Evolutionary conservation across 2,797 vertebrate species (phyloP).

Genomic region (Coregonus suidteri): DNA sequence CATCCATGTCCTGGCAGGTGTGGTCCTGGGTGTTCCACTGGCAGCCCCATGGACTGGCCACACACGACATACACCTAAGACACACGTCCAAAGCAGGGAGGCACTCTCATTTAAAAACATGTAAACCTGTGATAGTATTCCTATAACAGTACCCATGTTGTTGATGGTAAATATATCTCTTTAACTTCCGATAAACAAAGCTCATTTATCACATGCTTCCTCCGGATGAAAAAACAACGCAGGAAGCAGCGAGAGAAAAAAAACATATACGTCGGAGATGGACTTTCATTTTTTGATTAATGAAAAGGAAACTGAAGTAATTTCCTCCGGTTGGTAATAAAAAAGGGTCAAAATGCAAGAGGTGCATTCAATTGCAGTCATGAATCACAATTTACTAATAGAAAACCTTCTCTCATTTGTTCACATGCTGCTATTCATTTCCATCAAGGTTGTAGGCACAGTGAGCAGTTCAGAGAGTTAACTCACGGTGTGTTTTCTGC

Average conservation of each 20-base stretch:
- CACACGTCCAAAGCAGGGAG: not conserved
- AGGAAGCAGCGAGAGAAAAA: conserved; percentile 16
- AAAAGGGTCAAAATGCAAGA: conserved; percentile 58
- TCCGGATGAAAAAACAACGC: conserved; percentile 58
- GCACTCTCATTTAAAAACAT: conserved; percentile 43
- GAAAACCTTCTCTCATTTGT: conserved; percentile 63
- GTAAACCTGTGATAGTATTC: conserved; percentile 67
- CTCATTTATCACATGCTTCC: conserved; percentile 75
- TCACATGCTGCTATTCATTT: conserved; percentile 63
- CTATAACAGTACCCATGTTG: conserved; percentile 59
- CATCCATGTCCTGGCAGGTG: conserved; percentile 76
- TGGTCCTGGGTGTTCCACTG: conserved; percentile 86
- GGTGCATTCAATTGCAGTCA: conserved; percentile 69
- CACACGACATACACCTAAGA: conserved; percentile 90
- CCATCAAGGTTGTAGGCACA: conserved; percentile 59
- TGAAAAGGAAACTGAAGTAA: conserved; percentile 79
- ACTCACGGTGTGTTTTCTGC: conserved; percentile 93
- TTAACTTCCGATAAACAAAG: conserved; percentile 69
- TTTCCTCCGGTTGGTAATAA: conserved; percentile 72
- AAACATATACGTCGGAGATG: conserved; percentile 55
- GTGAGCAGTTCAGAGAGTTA: not conserved
- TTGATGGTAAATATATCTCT: conserved; percentile 73
- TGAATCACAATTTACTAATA: conserved; percentile 77
- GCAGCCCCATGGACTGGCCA: conserved; percentile 90
- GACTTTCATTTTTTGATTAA: conserved; percentile 81